Evolutionary conservation across 2,888 invertebrate species (phyloP), one percentile per base, ranked within the genome.

Genomic region (Gandaritis pyraliata): DNA sequence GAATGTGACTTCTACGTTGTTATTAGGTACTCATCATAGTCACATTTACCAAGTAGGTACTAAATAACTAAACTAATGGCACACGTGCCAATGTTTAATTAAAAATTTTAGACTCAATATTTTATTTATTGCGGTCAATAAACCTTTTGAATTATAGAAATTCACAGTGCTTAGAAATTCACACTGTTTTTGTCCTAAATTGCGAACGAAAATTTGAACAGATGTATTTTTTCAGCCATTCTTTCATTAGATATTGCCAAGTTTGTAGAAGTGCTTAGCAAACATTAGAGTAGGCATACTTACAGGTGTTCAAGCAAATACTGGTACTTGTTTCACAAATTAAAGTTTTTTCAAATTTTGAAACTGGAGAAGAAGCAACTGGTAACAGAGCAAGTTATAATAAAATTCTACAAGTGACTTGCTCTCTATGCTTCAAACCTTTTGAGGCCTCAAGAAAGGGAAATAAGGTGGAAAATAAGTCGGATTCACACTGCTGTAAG

Each of bases 181-280:
- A 43, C 47, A 49, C 47, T 6, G 38, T 46, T 46, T 33, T 36
- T 49, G 41, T 53, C 62, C 56, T 59, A 66, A 70, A 72, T 70
- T 66, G 72, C 65, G 66, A 71, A 71, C 71, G 63, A 11, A 1
- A 71, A 69, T 83, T 78, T 73, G 64, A 60, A 72, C 85, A 84
- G 82, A 62, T 84, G 83, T 70, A 80, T 72, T 66, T 69, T 70
- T 74, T 76, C 75, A 78, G 83, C 76, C 76, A 48, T 72, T 58
- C 65, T 62, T 71, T 72, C 74, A 76, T 84, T 85, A 83, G 79
- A 82, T 76, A 80, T 78, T 80, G 47, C 47, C 29, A 80, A 78
- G 76, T 72, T 83, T 60, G 15, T 36, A 59, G 23, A 23, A 23
- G 58, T 62, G 60, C 46, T 61, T 65, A 61, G 65, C 57, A 68